A percentile compares a stretch with the other conserved stretches of the same genome.
Conservation (phyloP, 2,113 vertebrate genomes). For the Madoqua kirkii region DNA sequence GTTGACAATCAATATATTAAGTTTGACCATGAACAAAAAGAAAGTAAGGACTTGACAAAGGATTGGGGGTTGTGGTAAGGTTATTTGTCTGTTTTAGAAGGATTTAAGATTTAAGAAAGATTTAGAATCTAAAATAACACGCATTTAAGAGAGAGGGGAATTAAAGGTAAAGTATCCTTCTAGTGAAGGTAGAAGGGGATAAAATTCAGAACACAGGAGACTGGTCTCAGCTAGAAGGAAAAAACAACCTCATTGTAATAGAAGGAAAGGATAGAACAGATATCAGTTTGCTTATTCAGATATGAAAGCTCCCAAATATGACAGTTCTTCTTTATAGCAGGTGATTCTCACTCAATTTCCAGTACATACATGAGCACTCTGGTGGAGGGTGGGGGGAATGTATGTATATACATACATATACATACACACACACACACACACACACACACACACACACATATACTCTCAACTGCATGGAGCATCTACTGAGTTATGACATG, state of each 20-base stretch:
- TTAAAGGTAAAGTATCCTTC: not conserved
- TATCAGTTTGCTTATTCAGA: slow-evolving; percentile 44
- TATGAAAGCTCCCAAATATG: slow-evolving; percentile 17
- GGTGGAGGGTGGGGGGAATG: not conserved
- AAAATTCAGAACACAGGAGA: not conserved
- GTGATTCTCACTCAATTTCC: slow-evolving; percentile 35
- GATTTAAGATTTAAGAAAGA: not conserved
- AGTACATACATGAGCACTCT: slow-evolving; percentile 15
- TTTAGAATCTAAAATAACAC: not conserved
- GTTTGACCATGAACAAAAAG: not conserved
- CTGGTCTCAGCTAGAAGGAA: slow-evolving; percentile 27
- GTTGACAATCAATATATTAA: not conserved
- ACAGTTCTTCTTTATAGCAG: not conserved
- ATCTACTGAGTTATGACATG: not conserved
- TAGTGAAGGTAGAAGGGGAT: not conserved
- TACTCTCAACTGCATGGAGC: not conserved
- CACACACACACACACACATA: too few species aligned
- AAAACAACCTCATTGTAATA: slow-evolving; percentile 31
- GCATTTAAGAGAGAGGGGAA: not conserved
- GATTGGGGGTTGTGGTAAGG: not conserved
- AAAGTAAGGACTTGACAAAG: not conserved
- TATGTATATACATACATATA: too few species aligned
- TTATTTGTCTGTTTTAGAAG: not conserved
- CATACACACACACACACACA: not conserved
- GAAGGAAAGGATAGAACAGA: slow-evolving; percentile 25